These are phyloP conservation scores for Drosophila eugracilis DNA, from an alignment of 1,140 invertebrate genomes.

Conservation along the genomic window DNA sequence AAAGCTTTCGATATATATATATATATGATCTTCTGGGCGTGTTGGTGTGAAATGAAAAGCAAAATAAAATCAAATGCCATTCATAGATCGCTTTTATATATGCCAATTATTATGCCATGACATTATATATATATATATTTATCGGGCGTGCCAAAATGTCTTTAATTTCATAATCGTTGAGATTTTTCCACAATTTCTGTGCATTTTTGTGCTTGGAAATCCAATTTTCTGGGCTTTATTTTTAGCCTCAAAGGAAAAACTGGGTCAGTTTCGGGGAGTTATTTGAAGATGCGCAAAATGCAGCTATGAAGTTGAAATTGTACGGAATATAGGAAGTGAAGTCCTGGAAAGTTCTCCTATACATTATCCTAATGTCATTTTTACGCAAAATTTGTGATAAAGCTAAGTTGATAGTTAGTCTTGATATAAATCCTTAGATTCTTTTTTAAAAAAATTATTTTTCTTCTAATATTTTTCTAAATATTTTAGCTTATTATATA, in stretches of 20 bases:
- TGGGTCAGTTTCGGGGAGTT: conserved; percentile 23
- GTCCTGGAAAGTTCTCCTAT: not conserved
- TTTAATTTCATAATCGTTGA: conserved; percentile 3
- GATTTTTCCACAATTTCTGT: not conserved
- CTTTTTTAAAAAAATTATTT: too few species aligned
- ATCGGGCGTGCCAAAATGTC: not conserved
- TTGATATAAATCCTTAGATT: too few species aligned
- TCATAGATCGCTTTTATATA: conserved; percentile 15
- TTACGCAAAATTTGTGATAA: too few species aligned
- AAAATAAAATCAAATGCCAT: conserved; percentile 31
- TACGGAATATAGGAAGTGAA: too few species aligned
- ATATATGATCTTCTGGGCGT: conserved; percentile 2
- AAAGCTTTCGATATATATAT: conserved; percentile 16
- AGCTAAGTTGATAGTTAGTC: too few species aligned
- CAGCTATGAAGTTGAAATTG: not conserved
- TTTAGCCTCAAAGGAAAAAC: conserved; percentile 20
- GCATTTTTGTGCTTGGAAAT: conserved; percentile 7
- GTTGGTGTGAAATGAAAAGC: conserved; percentile 11
- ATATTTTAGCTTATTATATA: too few species aligned
- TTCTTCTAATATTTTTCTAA: too few species aligned
- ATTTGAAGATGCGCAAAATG: conserved; percentile 2
- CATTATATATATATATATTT: conserved; percentile 2
- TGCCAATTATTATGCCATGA: conserved; percentile 8
- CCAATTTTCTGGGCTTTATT: conserved; percentile 20
- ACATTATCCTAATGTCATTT: not conserved